Evolutionary conservation across 2,113 vertebrate species (phyloP).

Genomic region (Tragelaphus imberbis): DNA sequence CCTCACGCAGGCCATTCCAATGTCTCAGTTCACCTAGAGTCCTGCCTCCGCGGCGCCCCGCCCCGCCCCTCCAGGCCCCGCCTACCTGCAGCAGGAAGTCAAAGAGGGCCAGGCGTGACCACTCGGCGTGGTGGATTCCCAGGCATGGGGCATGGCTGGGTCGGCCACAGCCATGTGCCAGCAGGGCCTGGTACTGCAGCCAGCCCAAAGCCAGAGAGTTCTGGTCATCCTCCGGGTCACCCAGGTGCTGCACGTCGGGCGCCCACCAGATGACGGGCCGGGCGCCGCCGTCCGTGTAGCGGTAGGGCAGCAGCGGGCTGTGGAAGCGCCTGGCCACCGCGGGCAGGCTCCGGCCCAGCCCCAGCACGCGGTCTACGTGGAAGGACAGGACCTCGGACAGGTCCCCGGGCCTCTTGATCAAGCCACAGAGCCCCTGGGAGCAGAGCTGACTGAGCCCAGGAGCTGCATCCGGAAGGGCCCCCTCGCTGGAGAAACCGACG

Average conservation of each 20-base stretch:
- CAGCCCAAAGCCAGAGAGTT: conserved; percentile 91
- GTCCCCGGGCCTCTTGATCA: conserved; percentile 89
- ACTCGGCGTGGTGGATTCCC: conserved; percentile 84
- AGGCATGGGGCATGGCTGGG: conserved; percentile 70
- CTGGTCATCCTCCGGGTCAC: conserved; percentile 90
- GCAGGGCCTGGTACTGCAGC: conserved; percentile 89
- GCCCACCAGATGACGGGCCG: conserved; percentile 94
- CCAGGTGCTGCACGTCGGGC: conserved; percentile 87
- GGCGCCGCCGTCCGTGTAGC: conserved; percentile 79
- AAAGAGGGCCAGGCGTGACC: conserved; percentile 91
- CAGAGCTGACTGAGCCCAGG: conserved; percentile 73
- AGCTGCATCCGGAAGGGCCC: accelerated
- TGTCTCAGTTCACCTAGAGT: neutral
- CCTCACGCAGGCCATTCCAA: neutral
- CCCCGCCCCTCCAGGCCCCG: neutral
- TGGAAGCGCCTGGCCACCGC: conserved; percentile 83
- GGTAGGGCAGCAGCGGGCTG: conserved; percentile 88
- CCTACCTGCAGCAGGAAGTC: conserved; percentile 95
- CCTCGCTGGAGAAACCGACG: conserved; percentile 71
- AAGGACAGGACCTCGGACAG: conserved; percentile 92
- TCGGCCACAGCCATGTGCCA: conserved; percentile 73
- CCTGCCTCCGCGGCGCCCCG: accelerated
- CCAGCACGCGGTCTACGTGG: conserved; percentile 92
- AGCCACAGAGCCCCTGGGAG: conserved; percentile 81
- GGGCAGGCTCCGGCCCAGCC: conserved; percentile 88